These are phyloP conservation scores for Origma solitaria DNA, from an alignment of 2,113 vertebrate species.

Conservation along the genomic window DNA sequence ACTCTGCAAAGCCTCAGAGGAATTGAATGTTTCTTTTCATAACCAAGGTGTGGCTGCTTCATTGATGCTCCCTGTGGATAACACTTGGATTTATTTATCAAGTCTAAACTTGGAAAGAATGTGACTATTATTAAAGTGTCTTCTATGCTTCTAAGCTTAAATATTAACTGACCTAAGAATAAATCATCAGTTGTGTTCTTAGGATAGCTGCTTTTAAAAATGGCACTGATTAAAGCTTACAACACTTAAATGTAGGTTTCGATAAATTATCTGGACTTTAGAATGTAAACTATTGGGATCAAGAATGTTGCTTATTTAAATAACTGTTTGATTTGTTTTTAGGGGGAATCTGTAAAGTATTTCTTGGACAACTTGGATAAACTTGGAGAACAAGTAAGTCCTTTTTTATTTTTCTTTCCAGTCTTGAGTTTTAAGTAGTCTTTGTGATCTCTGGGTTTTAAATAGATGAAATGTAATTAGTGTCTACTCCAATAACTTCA, in stretches of 20 bases:
- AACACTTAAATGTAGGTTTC: not conserved
- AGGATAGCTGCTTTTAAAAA: not conserved
- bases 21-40: not conserved
- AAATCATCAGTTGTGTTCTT: not conserved
- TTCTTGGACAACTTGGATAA: slow-evolving; percentile 99
- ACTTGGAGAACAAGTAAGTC: slow-evolving; percentile 90
- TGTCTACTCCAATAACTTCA: not conserved
- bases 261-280: not conserved
- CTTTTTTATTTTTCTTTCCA: not conserved
- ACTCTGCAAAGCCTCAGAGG: not conserved
- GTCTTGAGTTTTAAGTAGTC: not conserved
- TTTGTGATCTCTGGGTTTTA: slow-evolving; percentile 7
- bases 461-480: not conserved
- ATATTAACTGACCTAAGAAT: not conserved
- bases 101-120: not conserved
- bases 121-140: not conserved
- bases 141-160: not conserved
- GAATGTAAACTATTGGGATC: slow-evolving; percentile 21
- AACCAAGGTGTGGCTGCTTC: not conserved
- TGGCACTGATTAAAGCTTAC: not conserved
- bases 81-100: not conserved
- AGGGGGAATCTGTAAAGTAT: slow-evolving; percentile 99
- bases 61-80: not conserved
- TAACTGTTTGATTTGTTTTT: slow-evolving; percentile 61
- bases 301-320: not conserved